Percentiles rank a stretch among this genome's conserved stretches.
Evolutionary conservation across 2,888 invertebrate genomes (phyloP).

Genomic region (Clanis bilineata): DNA sequence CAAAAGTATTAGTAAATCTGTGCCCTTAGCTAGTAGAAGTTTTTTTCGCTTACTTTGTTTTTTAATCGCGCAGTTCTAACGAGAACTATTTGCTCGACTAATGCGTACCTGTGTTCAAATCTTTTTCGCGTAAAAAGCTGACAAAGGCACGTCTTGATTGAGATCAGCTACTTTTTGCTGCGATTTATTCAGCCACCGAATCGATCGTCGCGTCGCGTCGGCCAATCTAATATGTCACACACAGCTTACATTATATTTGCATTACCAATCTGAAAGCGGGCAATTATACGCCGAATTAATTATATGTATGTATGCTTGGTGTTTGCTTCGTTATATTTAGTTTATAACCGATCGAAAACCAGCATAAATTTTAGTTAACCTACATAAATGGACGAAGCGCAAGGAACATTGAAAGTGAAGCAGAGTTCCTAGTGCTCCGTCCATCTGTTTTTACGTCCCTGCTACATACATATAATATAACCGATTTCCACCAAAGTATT

Average conservation of each 20-base stretch:
- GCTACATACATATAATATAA: no score
- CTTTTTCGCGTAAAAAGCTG: not conserved
- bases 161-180: conserved; percentile 3
- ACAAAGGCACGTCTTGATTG: conserved; percentile 1
- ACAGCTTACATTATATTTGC: conserved; percentile 8
- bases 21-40: not conserved
- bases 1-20: not conserved
- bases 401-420: no score
- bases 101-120: not conserved
- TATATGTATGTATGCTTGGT: not conserved
- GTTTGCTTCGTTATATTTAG: not conserved
- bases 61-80: not conserved
- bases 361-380: no score
- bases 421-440: no score
- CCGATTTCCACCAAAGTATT: no score
- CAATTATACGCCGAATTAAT: conserved; percentile 4
- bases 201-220: not conserved
- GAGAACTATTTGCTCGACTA: not conserved
- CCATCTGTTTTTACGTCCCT: no score
- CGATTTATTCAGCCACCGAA: not conserved
- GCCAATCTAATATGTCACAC: conserved; percentile 14
- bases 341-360: not conserved
- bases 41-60: not conserved
- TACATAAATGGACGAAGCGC: no score
- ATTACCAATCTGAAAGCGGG: conserved; percentile 7